A percentile compares a stretch with the other conserved stretches of the same genome.
Conservation (phyloP, 2,113 vertebrate genomes). For the Gadus chalcogrammus region DNA sequence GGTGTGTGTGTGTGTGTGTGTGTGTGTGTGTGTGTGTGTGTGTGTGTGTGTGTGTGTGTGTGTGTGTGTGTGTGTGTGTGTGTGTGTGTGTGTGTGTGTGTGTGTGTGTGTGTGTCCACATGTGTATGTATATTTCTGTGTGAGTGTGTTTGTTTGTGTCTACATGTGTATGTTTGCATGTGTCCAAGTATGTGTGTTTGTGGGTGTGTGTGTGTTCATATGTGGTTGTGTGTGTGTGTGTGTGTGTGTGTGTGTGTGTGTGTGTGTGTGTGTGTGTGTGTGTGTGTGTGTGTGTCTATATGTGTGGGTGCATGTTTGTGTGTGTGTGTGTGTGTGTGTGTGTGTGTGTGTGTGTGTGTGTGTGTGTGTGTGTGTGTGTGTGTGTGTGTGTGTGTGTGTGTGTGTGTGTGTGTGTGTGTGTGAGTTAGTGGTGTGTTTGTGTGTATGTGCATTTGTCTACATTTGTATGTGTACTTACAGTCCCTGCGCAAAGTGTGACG, state of each 20-base stretch:
- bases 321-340: conserved; percentile 12
- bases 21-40: conserved; percentile 13
- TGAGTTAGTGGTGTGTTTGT: neutral
- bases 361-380: neutral
- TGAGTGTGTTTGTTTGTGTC: no score
- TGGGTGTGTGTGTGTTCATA: no score
- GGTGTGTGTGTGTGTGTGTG: conserved; percentile 28
- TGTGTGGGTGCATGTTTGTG: conserved; percentile 8
- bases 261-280: conserved; percentile 19
- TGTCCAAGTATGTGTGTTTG: no score
- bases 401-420: conserved; percentile 12
- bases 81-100: no score
- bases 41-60: conserved; percentile 1
- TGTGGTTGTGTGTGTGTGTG: no score
- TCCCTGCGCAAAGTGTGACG: conserved; percentile 34
- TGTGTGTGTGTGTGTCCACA: no score
- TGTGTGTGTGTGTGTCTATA: conserved; percentile 28
- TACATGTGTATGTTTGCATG: no score
- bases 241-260: neutral
- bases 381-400: conserved; percentile 1
- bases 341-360: neutral
- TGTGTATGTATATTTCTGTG: no score
- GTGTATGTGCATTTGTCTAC: neutral
- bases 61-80: neutral
- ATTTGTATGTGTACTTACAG: neutral